These are phyloP conservation scores for Spodoptera frugiperda DNA, from an alignment of 1,140 invertebrate genomes.

Conservation along the genomic window DNA sequence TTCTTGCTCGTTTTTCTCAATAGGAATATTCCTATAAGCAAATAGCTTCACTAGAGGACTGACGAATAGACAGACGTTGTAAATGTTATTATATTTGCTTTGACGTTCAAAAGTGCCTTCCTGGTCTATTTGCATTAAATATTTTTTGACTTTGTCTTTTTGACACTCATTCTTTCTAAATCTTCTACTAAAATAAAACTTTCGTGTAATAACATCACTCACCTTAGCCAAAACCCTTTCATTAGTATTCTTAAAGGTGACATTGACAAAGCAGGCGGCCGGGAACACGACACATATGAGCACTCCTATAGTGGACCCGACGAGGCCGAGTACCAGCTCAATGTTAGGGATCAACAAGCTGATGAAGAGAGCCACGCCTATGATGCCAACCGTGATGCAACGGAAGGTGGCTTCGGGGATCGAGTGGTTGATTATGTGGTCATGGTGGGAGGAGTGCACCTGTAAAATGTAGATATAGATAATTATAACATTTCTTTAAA, in stretches of 20 bases:
- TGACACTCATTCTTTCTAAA: too few relatives aligned
- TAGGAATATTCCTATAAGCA: too few relatives aligned
- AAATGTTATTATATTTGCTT: too few relatives aligned
- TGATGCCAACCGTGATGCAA: conserved; percentile 92
- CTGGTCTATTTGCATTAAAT: too few relatives aligned
- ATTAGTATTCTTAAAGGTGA: conserved; percentile 91
- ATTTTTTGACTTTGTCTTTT: too few relatives aligned
- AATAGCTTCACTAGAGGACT: too few relatives aligned
- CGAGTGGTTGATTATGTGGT: conserved; percentile 76
- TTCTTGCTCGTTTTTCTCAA: too few relatives aligned
- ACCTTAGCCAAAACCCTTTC: conserved; percentile 37
- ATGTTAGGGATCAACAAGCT: conserved; percentile 95
- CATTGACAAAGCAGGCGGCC: conserved; percentile 90
- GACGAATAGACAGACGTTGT: too few relatives aligned
- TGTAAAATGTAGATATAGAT: conserved; percentile 45
- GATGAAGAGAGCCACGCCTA: conserved; percentile 90
- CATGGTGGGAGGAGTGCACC: conserved; percentile 78
- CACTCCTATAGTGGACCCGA: conserved; percentile 98
- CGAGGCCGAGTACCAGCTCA: conserved; percentile 96
- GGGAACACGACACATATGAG: conserved; percentile 97
- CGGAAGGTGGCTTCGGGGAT: conserved; percentile 94
- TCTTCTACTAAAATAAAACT: too few relatives aligned
- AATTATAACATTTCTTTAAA: background rate
- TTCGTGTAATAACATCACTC: too few relatives aligned
- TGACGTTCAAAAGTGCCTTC: too few relatives aligned